Conservation (phyloP, 2,888 invertebrate species). For the Rhamnusium bicolor region DNA sequence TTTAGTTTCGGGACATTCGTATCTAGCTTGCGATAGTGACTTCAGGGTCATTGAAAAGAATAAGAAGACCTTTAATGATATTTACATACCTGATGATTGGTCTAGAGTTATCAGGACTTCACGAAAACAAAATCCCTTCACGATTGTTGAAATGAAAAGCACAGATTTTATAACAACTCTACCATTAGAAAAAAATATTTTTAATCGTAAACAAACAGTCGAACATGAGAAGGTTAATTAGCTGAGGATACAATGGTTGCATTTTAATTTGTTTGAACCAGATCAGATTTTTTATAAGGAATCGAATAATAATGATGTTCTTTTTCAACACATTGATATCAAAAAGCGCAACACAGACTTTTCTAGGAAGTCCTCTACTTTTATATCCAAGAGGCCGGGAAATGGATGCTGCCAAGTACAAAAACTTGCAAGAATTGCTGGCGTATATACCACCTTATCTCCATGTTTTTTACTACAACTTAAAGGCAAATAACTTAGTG, state of each 20-base stretch:
- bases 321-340: background rate
- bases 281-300: conserved; percentile 1
- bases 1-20: conserved; percentile 56
- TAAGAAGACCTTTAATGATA: conserved; percentile 41
- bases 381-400: conserved; percentile 1
- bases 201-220: background rate
- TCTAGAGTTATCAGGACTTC: conserved; percentile 51
- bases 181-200: background rate
- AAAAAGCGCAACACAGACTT: background rate
- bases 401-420: background rate
- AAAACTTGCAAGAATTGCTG: background rate
- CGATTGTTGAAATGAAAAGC: background rate
- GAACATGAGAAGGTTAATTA: background rate
- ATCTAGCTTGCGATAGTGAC: conserved; percentile 53
- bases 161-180: background rate
- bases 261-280: background rate
- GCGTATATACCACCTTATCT: conserved; percentile 1
- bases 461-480: background rate
- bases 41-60: conserved; percentile 50
- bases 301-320: background rate
- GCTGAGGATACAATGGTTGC: conserved; percentile 13
- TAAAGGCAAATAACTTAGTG: background rate
- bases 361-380: background rate
- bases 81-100: conserved; percentile 50
- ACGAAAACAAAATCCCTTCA: conserved; percentile 38